phyloP scores from a whole-genome alignment of 2,888 invertebrate genomes.

The Xestobium rufovillosum region DNA sequence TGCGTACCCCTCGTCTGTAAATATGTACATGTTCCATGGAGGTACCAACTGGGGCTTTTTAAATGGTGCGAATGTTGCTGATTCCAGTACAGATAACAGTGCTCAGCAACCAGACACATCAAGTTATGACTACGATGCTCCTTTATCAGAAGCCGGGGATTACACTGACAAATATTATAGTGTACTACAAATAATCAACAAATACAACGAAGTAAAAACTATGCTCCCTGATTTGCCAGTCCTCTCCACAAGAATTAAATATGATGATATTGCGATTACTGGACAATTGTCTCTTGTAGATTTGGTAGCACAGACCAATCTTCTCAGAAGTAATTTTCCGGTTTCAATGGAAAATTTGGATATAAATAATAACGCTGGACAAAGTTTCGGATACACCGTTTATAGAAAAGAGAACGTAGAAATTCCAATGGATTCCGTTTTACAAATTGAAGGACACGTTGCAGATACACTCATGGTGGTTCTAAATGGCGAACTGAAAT shows the following conservation, averaged over 20 bases:
- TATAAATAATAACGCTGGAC: slow-evolving; percentile 44
- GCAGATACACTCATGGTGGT: slow-evolving; percentile 47
- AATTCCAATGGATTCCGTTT: slow-evolving; percentile 28
- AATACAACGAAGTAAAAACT: no score
- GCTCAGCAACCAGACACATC: no score
- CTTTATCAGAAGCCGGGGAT: slow-evolving; percentile 82
- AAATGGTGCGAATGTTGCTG: slow-evolving; percentile 28
- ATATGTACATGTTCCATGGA: no score
- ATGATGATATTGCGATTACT: slow-evolving; percentile 29
- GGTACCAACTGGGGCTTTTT: slow-evolving; percentile 75
- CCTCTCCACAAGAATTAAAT: slow-evolving; percentile 32
- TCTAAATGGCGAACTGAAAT: slow-evolving; percentile 41
- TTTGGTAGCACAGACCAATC: slow-evolving; percentile 18
- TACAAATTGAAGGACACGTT: no score
- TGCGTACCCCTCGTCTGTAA: no score
- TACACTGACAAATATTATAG: slow-evolving; percentile 66
- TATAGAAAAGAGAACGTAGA: slow-evolving; percentile 38
- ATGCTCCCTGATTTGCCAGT: slow-evolving; percentile 37
- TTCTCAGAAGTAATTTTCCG: slow-evolving; percentile 16
- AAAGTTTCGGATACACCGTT: no score
- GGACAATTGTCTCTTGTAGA: no score
- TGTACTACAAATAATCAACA: slow-evolving; percentile 49
- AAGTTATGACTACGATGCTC: slow-evolving; percentile 77
- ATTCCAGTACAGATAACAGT: slow-evolving; percentile 29
- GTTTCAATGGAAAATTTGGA: slow-evolving; percentile 36